Evolutionary conservation across 2,797 vertebrate genomes (phyloP).

Genomic region (Lacerta viridis): DNA sequence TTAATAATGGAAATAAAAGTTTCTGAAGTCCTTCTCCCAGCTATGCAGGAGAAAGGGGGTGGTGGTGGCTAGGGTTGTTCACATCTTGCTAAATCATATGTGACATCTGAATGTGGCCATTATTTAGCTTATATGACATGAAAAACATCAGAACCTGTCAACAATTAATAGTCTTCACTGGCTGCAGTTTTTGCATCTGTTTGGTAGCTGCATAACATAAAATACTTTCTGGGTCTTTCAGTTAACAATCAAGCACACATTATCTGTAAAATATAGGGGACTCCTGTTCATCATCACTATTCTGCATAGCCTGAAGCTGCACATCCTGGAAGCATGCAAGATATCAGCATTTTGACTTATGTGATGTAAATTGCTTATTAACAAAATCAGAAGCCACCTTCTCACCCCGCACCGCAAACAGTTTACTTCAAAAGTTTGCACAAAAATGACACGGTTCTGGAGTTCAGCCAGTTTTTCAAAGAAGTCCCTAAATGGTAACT

Average conservation of each 20-base stretch:
- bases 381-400: background rate
- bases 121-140: background rate
- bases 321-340: slow-evolving; percentile 1
- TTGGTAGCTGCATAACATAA: background rate
- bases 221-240: background rate
- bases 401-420: background rate
- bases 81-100: too few relatives aligned
- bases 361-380: slow-evolving; percentile 27
- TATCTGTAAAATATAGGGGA: background rate
- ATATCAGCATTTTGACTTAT: background rate
- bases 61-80: too few relatives aligned
- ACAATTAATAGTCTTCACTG: background rate
- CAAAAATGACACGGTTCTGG: background rate
- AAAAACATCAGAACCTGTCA: background rate
- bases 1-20: too few relatives aligned
- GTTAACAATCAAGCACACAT: background rate
- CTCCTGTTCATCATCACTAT: background rate
- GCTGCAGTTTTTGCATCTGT: slow-evolving; percentile 9
- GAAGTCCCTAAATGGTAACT: slow-evolving; percentile 40
- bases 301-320: slow-evolving; percentile 16
- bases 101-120: too few relatives aligned
- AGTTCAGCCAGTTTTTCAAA: background rate
- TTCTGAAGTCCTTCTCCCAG: too few relatives aligned
- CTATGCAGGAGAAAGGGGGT: too few relatives aligned
- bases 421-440: slow-evolving; percentile 17